Base-by-base conservation (phyloP, 2,797 vertebrate species). In the Anabacerthia variegaticeps region DNA sequence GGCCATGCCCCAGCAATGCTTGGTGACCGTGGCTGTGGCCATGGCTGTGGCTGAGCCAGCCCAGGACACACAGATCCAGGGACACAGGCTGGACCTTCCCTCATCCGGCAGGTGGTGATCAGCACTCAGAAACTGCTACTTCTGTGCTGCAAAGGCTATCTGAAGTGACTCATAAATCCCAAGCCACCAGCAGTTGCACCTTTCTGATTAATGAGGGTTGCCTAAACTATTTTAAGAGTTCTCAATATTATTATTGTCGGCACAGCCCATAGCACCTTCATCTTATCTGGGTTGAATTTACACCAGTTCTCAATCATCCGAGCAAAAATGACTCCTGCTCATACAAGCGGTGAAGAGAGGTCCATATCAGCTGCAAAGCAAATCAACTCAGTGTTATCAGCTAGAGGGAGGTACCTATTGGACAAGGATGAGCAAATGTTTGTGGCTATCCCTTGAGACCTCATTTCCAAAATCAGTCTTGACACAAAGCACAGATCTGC, bases 401-500 rank as follows among this genome's bases (percentile, higher is more conserved):
- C 55, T 73, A 34, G n/a, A 84, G 62, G 88, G 51, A 90, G 80
- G 62, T 27, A 41, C 49, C 73, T 67, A 10, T 39, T 20, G 34
- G 77, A 44, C n/a, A 77, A 80, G 65, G 93, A 95, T 77, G 90
- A 93, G 83, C 54, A 78, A 89, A 77, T 26, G 46, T 23, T 86
- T 9, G 2, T 17, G 44, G 58, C 21, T 16, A 12, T 63, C 71
- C 61, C 72, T 28, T 30, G 74, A 90, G 83, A 94, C 28, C 12
- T 87, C 46, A n/a, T 71, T 95, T 95, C 58, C 88, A 95, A 88
- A 87, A 87, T 74, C 92, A 79, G 12, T 34, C 52, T 30, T 72
- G 58, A 89, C 80, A 90, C 83, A 90, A 91, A 86, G 88, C 87
- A 55, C 77, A 77, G 67, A 41, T 43, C 71, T 87, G 54, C 71